Evolutionary conservation across 2,113 vertebrate species (phyloP).

Genomic region (Marmota flaviventris): DNA sequence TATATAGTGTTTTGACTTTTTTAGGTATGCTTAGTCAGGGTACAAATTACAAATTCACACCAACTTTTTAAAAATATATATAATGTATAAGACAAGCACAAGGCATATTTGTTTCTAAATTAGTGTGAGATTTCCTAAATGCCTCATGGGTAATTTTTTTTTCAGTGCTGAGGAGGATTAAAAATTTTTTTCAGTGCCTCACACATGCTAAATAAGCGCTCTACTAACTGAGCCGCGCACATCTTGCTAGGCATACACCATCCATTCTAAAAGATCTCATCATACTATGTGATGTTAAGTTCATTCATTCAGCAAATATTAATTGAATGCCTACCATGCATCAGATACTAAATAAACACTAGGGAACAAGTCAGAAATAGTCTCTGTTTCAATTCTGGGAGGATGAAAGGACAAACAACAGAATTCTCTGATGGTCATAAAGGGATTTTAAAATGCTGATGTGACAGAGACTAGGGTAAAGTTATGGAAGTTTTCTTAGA

Average conservation of each 20-base stretch:
- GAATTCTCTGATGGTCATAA: neutral
- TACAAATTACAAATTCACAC: neutral
- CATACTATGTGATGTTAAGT: neutral
- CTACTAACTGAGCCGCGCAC: neutral
- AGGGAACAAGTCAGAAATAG: neutral
- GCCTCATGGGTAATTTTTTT: neutral
- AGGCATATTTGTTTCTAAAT: neutral
- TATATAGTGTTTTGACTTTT: neutral
- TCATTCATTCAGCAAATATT: neutral
- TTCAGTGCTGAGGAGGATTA: neutral
- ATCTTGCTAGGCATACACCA: neutral
- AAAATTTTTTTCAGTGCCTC: neutral
- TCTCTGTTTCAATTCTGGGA: neutral
- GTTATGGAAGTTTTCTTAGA: constrained; percentile 9
- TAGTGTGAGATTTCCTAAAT: constrained; percentile 41
- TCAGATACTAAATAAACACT: neutral
- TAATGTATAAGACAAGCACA: constrained; percentile 13
- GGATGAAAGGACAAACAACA: neutral
- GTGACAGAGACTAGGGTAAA: neutral
- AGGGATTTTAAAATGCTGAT: neutral
- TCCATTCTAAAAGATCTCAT: neutral
- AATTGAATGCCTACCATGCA: neutral
- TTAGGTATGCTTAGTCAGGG: neutral
- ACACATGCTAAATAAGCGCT: neutral
- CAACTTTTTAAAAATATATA: neutral